Evolutionary conservation across 1,140 invertebrate genomes (phyloP).

Genomic region (Achroia grisella): DNA sequence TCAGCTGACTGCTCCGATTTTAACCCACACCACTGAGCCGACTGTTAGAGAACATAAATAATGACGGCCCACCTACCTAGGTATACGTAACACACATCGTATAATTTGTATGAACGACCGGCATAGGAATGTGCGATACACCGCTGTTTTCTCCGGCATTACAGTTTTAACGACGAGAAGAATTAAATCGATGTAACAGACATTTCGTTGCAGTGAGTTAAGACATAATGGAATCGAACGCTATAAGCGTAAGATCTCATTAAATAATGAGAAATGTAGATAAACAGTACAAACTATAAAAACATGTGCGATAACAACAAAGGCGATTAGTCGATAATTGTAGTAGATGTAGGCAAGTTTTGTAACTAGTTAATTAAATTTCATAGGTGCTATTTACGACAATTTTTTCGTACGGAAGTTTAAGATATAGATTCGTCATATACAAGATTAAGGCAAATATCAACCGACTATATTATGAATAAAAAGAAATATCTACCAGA

Average conservation of each 20-base stretch:
- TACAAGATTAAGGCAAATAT: no score
- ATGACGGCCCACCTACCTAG: slow-evolving; percentile 70
- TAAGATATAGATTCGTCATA: no score
- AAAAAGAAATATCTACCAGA: no score
- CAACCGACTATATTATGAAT: no score
- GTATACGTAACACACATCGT: slow-evolving; percentile 63
- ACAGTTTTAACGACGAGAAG: slow-evolving; percentile 39
- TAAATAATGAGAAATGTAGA: slow-evolving; percentile 65
- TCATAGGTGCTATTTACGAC: no score
- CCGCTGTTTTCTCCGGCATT: slow-evolving; percentile 48
- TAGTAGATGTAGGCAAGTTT: slow-evolving; percentile 2
- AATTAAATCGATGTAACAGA: slow-evolving; percentile 48
- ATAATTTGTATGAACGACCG: slow-evolving; percentile 66
- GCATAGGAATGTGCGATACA: slow-evolving; percentile 55
- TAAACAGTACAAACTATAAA: slow-evolving; percentile 30
- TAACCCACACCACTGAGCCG: slow-evolving; percentile 61
- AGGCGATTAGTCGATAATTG: slow-evolving; percentile 19
- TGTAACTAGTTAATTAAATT: no score
- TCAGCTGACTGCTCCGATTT: slow-evolving; percentile 73
- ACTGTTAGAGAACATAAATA: slow-evolving; percentile 73
- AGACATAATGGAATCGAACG: slow-evolving; percentile 31
- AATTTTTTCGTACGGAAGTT: no score
- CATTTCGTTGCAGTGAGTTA: slow-evolving; percentile 32
- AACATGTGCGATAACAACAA: slow-evolving; percentile 22
- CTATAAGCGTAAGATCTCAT: slow-evolving; percentile 52